phyloP scores from a whole-genome alignment of 2,797 vertebrate genomes.

The Mormyrus proboscirostris region DNA sequence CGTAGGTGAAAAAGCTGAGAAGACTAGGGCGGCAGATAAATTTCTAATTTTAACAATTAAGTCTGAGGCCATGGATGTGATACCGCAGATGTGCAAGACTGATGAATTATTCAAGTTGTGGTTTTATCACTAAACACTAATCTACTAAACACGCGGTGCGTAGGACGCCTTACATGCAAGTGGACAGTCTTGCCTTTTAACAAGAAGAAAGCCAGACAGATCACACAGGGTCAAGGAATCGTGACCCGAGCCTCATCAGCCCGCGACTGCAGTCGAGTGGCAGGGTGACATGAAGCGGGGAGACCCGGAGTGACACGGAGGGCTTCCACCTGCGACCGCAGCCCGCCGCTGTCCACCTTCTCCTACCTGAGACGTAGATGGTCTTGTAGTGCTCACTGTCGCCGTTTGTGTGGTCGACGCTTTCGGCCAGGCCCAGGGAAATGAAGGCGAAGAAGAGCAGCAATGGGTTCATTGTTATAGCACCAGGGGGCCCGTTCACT shows the following conservation, averaged over 20 bases:
- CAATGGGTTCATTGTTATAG: constrained; percentile 72
- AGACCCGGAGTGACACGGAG: background rate
- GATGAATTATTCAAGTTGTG: background rate
- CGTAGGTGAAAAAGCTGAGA: background rate
- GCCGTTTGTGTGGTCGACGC: constrained; percentile 62
- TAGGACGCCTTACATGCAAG: background rate
- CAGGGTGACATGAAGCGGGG: background rate
- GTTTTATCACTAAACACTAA: background rate
- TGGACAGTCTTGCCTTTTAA: background rate
- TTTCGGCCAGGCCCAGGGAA: constrained; percentile 70
- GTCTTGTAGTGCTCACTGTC: constrained; percentile 71
- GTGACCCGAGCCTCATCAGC: background rate
- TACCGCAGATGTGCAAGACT: background rate
- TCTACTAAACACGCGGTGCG: background rate
- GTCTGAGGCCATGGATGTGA: background rate
- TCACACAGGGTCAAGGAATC: background rate
- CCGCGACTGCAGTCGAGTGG: background rate
- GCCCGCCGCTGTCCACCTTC: background rate
- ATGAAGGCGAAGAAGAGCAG: constrained; percentile 77
- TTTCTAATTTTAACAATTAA: background rate
- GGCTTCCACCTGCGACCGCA: background rate
- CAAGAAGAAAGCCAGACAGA: background rate
- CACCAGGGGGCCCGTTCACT: constrained; percentile 66
- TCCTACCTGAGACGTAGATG: constrained; percentile 84
- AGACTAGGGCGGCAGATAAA: background rate